These are phyloP conservation scores for Anthoptus insignis DNA, from an alignment of 2,888 invertebrate genomes.

Conservation along the genomic window DNA sequence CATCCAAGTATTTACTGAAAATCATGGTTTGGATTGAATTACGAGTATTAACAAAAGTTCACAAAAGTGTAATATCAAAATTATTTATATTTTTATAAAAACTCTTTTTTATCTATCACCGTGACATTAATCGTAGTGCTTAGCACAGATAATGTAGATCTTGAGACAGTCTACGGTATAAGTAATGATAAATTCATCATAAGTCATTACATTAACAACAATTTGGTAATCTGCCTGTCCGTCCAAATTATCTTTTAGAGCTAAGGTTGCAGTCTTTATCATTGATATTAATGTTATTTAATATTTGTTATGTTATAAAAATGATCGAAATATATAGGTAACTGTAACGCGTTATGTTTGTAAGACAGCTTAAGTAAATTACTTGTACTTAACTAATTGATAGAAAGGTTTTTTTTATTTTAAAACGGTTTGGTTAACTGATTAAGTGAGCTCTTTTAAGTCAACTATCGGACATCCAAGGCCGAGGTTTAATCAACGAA, in stretches of 20 bases:
- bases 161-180: constrained; percentile 40
- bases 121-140: constrained; percentile 66
- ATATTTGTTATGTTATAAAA: too few relatives aligned
- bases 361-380: too few relatives aligned
- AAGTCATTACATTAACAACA: constrained; percentile 14
- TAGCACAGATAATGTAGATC: constrained; percentile 53
- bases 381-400: too few relatives aligned
- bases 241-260: constrained; percentile 56
- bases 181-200: constrained; percentile 22
- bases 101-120: constrained; percentile 52
- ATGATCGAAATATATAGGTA: too few relatives aligned
- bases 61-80: not conserved
- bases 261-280: constrained; percentile 41
- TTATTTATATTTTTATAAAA: not conserved
- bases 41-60: not conserved
- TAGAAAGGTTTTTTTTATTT: too few relatives aligned
- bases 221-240: constrained; percentile 43
- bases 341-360: too few relatives aligned
- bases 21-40: too few relatives aligned
- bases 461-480: too few relatives aligned
- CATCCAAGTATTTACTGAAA: too few relatives aligned
- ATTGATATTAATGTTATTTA: not conserved
- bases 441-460: too few relatives aligned
- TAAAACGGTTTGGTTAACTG: too few relatives aligned
- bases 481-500: too few relatives aligned